phyloP scores from a whole-genome alignment of 2,797 vertebrate genomes.

The Anabacerthia variegaticeps region DNA sequence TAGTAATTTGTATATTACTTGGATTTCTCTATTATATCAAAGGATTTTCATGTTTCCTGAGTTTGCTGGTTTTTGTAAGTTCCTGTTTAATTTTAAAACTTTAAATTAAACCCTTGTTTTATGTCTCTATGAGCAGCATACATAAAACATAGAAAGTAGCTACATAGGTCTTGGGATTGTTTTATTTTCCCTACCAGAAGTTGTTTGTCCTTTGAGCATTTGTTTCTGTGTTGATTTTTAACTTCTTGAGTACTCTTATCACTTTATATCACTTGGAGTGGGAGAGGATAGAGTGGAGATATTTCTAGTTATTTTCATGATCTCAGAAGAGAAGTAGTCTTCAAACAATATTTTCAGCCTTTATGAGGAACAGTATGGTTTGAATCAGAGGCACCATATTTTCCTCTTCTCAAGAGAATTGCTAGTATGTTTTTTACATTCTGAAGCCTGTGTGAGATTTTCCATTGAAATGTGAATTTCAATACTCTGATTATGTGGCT shows the following conservation, averaged over 20 bases:
- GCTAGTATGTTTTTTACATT: neutral
- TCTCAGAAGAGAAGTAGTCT: neutral
- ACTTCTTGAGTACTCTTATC: neutral
- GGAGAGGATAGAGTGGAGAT: neutral
- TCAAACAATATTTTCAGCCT: neutral
- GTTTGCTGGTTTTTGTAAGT: neutral
- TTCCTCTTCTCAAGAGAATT: neutral
- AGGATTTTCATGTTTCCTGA: neutral
- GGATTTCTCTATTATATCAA: neutral
- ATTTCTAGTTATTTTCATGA: neutral
- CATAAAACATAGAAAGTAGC: neutral
- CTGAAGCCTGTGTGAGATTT: neutral
- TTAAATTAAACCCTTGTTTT: neutral
- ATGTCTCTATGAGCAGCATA: neutral
- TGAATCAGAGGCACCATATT: rapidly evolving
- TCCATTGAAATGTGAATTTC: neutral
- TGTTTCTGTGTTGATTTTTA: neutral
- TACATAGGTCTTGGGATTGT: neutral
- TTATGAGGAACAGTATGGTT: neutral
- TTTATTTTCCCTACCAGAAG: neutral
- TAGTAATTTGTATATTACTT: neutral
- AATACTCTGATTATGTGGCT: neutral
- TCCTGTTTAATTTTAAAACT: neutral
- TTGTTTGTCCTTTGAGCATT: neutral
- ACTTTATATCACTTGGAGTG: neutral